These are phyloP conservation scores for Acanthococcus lagerstroemiae DNA, from an alignment of 2,888 invertebrate genomes.

Conservation along the genomic window DNA sequence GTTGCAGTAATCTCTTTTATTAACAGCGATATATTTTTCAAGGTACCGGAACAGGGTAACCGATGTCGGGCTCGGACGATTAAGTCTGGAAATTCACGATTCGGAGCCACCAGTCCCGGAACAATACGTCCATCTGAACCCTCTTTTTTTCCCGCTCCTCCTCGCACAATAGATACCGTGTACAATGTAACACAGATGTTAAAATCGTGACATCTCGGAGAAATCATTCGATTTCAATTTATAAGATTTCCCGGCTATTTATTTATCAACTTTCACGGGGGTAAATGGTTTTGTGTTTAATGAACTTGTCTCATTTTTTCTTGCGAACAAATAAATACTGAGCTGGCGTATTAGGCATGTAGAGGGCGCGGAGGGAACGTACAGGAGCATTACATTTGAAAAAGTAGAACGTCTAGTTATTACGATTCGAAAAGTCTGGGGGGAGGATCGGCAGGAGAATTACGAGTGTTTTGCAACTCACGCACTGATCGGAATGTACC, in stretches of 20 bases:
- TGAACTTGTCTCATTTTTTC: constrained; percentile 1
- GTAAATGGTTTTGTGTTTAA: constrained; percentile 3
- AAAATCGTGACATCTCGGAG: constrained; percentile 24
- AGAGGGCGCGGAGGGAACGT: neutral
- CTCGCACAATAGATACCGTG: constrained; percentile 13
- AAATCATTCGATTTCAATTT: constrained; percentile 30
- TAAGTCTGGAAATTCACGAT: constrained; percentile 15
- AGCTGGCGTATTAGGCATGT: neutral
- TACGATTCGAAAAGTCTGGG: too few species aligned
- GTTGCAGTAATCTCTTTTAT: constrained; percentile 20
- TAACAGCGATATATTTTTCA: constrained; percentile 6
- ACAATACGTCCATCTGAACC: neutral
- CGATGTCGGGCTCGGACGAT: constrained; percentile 21
- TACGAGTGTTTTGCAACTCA: too few species aligned
- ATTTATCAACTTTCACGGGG: constrained; percentile 19
- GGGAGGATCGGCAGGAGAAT: too few species aligned
- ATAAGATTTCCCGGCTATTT: constrained; percentile 26
- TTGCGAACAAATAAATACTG: neutral
- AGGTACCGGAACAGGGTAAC: constrained; percentile 8
- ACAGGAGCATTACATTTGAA: too few species aligned
- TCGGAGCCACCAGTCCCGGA: constrained; percentile 1
- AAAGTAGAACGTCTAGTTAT: too few species aligned
- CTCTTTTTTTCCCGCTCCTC: constrained; percentile 1
- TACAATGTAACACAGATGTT: constrained; percentile 25
- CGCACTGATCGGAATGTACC: too few species aligned